Conservation (phyloP, 2,113 vertebrate genomes). For the Osmerus mordax region DNA sequence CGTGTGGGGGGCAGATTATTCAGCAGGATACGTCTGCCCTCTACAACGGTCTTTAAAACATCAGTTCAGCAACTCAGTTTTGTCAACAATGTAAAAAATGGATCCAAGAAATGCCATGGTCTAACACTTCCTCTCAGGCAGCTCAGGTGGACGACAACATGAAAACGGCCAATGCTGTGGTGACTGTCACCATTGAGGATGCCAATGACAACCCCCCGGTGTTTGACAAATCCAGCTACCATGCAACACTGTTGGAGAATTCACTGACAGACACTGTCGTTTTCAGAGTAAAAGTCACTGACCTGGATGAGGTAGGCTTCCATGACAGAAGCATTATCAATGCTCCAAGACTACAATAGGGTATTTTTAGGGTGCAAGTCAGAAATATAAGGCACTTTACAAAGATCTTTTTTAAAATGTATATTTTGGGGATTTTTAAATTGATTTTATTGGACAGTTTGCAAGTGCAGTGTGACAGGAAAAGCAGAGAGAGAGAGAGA, state of each 20-base stretch:
- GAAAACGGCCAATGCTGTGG: constrained; percentile 67
- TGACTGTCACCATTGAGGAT: constrained; percentile 70
- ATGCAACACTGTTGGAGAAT: constrained; percentile 66
- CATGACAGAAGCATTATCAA: background rate
- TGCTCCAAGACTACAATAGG: background rate
- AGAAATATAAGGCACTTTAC: background rate
- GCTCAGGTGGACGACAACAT: constrained; percentile 64
- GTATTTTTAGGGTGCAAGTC: no score
- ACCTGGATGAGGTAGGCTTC: constrained; percentile 68
- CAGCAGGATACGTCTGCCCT: no score
- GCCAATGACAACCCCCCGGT: constrained; percentile 65
- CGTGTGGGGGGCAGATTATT: no score
- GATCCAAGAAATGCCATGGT: background rate
- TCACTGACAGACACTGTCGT: constrained; percentile 54
- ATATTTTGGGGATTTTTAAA: no score
- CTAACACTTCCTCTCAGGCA: constrained; percentile 58
- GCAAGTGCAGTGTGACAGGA: no score
- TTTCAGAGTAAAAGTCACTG: constrained; percentile 59
- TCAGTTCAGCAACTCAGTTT: no score
- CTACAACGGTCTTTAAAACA: no score
- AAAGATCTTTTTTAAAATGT: background rate
- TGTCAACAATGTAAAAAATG: no score
- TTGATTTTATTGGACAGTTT: no score
- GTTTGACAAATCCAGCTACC: constrained; percentile 60
- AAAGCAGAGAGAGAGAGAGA: no score